A percentile compares a stretch with the other conserved stretches of the same genome.
phyloP scores from a whole-genome alignment of 2,797 vertebrate species.

The Eulemur coronatus region DNA sequence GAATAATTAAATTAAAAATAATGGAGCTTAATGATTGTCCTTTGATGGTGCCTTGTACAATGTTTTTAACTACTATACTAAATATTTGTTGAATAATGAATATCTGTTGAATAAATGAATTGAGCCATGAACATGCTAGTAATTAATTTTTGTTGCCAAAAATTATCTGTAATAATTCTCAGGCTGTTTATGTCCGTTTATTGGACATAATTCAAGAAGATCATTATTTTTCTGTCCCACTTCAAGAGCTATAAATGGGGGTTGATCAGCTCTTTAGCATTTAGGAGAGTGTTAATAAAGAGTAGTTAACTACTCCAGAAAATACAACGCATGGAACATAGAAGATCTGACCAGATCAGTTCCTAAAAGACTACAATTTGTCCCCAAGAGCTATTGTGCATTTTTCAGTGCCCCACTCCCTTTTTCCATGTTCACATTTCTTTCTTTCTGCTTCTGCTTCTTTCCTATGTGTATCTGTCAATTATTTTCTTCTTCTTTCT shows the following conservation, averaged over 20 bases:
- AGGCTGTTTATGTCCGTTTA: background rate
- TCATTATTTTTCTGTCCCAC: background rate
- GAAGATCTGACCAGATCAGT: background rate
- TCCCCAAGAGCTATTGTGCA: background rate
- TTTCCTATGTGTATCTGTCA: background rate
- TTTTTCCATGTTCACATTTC: background rate
- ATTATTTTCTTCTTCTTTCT: background rate
- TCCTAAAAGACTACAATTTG: background rate
- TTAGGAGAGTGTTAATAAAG: background rate
- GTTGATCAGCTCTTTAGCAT: background rate
- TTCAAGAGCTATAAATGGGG: background rate
- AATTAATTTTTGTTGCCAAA: constrained; percentile 12
- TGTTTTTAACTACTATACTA: background rate
- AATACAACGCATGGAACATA: background rate
- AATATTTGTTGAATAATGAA: constrained; percentile 4
- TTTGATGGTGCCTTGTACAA: background rate
- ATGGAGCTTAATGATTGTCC: background rate
- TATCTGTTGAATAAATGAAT: background rate
- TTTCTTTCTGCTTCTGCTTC: background rate
- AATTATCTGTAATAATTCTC: background rate
- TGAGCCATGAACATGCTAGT: background rate
- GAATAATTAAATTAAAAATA: background rate
- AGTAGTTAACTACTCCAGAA: background rate
- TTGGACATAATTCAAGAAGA: constrained; percentile 24
- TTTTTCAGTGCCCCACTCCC: background rate